Conservation (phyloP, 2,888 invertebrate genomes). For the Aphodius sticticus region DNA sequence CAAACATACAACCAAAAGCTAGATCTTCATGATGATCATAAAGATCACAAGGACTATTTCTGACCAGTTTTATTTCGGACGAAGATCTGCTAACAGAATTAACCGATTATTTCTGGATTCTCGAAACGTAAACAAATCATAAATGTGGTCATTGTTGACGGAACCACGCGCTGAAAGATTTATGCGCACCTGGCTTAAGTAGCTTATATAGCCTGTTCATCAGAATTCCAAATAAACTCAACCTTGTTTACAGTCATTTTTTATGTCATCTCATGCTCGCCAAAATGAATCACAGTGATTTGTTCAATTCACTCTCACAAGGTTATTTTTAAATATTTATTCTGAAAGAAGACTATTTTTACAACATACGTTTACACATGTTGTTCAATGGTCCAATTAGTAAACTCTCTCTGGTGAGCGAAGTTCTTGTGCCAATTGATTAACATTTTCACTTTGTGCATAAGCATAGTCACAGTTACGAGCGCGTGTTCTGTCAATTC, state of each 20-base stretch:
- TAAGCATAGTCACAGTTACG: too few relatives aligned
- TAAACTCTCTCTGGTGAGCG: too few relatives aligned
- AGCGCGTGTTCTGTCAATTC: too few relatives aligned
- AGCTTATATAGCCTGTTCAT: background rate
- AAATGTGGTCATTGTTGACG: background rate
- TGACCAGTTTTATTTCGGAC: background rate
- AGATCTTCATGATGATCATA: background rate
- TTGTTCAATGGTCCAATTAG: too few relatives aligned
- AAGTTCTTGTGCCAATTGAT: too few relatives aligned
- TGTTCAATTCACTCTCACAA: background rate
- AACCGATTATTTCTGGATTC: background rate
- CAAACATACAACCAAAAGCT: background rate
- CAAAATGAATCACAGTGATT: background rate
- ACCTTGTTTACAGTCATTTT: background rate
- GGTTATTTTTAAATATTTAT: background rate
- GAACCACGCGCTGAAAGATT: background rate
- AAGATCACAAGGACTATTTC: background rate
- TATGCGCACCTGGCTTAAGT: background rate
- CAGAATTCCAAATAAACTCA: background rate
- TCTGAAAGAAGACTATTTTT: background rate
- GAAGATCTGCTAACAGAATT: background rate
- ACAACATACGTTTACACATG: too few relatives aligned
- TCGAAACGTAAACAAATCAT: background rate
- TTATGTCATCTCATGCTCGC: background rate
- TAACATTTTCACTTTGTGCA: too few relatives aligned